Conservation (phyloP, 2,888 invertebrate genomes). For the Polylopha cassiicola region DNA sequence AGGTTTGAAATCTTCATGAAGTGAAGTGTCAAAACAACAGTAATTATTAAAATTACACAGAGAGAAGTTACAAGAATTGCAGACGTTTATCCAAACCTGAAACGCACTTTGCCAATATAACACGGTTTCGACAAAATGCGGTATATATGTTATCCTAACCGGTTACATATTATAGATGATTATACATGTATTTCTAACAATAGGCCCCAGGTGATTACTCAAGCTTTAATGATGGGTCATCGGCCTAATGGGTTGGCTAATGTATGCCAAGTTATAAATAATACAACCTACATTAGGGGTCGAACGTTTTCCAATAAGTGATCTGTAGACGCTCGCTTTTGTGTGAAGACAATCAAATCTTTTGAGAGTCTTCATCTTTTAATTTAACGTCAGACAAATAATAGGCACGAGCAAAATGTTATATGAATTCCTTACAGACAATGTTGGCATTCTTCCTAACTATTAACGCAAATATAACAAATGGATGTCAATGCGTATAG, state of each 20-base stretch:
- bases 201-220: conserved; percentile 56
- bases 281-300: conserved; percentile 42
- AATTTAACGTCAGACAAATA: too few relatives aligned
- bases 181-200: conserved; percentile 40
- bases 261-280: conserved; percentile 59
- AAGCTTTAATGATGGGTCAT: conserved; percentile 53
- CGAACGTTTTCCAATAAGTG: conserved; percentile 34
- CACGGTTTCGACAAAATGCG: too few relatives aligned
- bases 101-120: too few relatives aligned
- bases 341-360: too few relatives aligned
- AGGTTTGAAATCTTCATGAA: too few relatives aligned
- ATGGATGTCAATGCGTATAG: conserved; percentile 8
- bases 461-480: conserved; percentile 1
- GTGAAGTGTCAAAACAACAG: too few relatives aligned
- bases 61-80: too few relatives aligned
- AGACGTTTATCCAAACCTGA: too few relatives aligned
- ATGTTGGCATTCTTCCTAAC: conserved; percentile 18
- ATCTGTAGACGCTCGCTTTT: not conserved
- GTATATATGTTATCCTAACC: conserved; percentile 1
- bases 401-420: too few relatives aligned
- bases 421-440: too few relatives aligned
- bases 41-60: too few relatives aligned
- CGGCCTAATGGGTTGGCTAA: conserved; percentile 56
- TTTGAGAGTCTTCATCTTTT: too few relatives aligned
- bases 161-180: conserved; percentile 13